phyloP scores from a whole-genome alignment of 2,797 vertebrate species.

The Pseudochaenichthys georgianus region DNA sequence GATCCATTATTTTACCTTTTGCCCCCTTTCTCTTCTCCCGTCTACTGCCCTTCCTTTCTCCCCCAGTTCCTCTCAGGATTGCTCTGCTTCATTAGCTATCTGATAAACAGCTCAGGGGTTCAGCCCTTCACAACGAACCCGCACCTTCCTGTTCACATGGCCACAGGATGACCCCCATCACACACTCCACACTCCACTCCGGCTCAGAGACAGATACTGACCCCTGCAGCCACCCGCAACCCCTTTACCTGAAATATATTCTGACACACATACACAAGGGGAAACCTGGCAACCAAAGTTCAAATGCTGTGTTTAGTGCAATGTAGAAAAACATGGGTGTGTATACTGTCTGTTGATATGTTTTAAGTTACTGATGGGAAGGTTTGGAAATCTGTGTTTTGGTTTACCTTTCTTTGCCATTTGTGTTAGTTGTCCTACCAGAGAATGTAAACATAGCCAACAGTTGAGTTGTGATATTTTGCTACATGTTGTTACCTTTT shows the following conservation, averaged over 20 bases:
- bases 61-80: slow-evolving; percentile 39
- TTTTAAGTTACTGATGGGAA: neutral
- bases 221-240: slow-evolving; percentile 33
- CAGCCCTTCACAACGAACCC: slow-evolving; percentile 84
- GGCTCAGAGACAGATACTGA: slow-evolving; percentile 50
- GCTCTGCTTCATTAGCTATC: slow-evolving; percentile 92
- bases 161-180: slow-evolving; percentile 89
- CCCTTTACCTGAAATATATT: slow-evolving; percentile 58
- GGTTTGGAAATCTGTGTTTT: neutral
- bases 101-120: slow-evolving; percentile 88
- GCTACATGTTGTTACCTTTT: neutral
- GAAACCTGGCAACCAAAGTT: slow-evolving; percentile 28
- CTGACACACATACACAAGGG: slow-evolving; percentile 32
- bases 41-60: slow-evolving; percentile 8
- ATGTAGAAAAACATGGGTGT: slow-evolving; percentile 20
- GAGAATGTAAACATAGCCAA: too few species aligned
- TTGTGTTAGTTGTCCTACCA: slow-evolving; percentile 10
- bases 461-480: neutral
- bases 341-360: neutral
- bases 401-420: neutral
- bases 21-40: slow-evolving; percentile 21
- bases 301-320: slow-evolving; percentile 19
- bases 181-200: slow-evolving; percentile 69
- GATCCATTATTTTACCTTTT: slow-evolving; percentile 35
- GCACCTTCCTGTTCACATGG: slow-evolving; percentile 93